phyloP scores from a whole-genome alignment of 2,888 invertebrate species.

The Tridacna gigas region DNA sequence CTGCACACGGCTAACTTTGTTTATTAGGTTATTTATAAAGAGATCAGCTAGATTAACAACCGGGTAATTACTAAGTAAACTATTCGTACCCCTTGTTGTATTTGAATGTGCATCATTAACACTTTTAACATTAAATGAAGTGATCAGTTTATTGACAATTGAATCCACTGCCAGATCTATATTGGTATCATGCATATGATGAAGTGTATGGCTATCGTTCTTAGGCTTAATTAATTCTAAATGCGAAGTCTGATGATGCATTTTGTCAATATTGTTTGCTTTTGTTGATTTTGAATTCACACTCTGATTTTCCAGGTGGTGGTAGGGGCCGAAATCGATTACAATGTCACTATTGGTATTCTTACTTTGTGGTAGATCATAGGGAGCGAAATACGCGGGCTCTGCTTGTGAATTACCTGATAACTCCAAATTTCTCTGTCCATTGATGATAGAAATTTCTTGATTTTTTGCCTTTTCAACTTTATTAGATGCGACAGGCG shows the following conservation, averaged over 20 bases:
- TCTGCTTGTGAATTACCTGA: constrained; percentile 9
- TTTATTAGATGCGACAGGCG: background rate
- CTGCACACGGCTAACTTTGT: background rate
- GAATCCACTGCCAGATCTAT: constrained; percentile 9
- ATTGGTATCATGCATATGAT: background rate
- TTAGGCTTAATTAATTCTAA: background rate
- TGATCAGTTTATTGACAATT: background rate
- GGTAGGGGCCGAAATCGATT: constrained; percentile 4
- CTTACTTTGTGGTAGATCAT: background rate
- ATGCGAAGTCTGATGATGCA: background rate
- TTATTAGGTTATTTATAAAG: background rate
- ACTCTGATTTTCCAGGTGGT: background rate
- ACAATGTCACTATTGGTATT: background rate
- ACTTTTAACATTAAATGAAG: background rate
- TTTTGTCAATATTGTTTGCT: background rate
- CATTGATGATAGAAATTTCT: background rate
- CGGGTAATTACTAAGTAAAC: background rate
- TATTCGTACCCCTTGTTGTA: background rate
- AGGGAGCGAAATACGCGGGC: constrained; percentile 1
- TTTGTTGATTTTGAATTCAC: background rate
- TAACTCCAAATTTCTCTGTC: background rate
- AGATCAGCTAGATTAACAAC: constrained; percentile 16
- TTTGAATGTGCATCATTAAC: background rate
- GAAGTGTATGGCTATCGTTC: background rate
- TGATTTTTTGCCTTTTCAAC: background rate